A percentile compares a stretch with the other conserved stretches of the same genome.
phyloP scores from a whole-genome alignment of 1,140 invertebrate genomes.

The Pygmarrhopalites habei region DNA sequence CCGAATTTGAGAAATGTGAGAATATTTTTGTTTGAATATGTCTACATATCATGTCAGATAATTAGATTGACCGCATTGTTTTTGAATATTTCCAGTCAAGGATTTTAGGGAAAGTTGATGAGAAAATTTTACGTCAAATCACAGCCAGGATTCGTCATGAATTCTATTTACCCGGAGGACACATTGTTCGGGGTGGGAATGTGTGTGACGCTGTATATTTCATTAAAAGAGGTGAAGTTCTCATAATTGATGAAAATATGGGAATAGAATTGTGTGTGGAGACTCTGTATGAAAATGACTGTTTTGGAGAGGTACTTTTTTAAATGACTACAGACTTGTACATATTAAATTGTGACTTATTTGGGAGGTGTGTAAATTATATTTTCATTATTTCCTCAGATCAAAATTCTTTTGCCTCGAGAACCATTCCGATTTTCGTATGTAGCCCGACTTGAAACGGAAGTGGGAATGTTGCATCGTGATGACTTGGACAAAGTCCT shows the following conservation, averaged over 20 bases:
- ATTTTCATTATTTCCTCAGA: conserved; percentile 17
- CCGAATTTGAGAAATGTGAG: conserved; percentile 28
- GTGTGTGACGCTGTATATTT: conserved; percentile 35
- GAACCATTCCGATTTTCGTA: conserved; percentile 34
- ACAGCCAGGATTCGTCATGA: conserved; percentile 30
- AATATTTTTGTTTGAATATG: not conserved
- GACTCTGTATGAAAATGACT: conserved; percentile 32
- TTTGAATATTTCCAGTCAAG: conserved; percentile 22
- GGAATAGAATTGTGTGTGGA: conserved; percentile 32
- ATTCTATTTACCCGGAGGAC: conserved; percentile 26
- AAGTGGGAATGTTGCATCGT: conserved; percentile 28
- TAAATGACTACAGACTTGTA: too few relatives aligned
- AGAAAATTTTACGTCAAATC: conserved; percentile 28
- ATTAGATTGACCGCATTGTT: not conserved
- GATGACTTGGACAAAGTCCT: conserved; percentile 30
- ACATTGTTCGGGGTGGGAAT: conserved; percentile 31
- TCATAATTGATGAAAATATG: conserved; percentile 34
- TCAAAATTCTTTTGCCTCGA: conserved; percentile 30
- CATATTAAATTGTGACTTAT: too few relatives aligned
- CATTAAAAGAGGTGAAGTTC: conserved; percentile 34
- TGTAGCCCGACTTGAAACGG: conserved; percentile 30
- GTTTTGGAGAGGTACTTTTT: conserved; percentile 36
- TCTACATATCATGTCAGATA: not conserved
- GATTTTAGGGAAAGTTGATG: conserved; percentile 28
- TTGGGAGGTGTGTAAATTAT: not conserved